A percentile compares a stretch with the other conserved stretches of the same genome.
phyloP scores from a whole-genome alignment of 2,888 invertebrate species.

The Mythimna ferrago region DNA sequence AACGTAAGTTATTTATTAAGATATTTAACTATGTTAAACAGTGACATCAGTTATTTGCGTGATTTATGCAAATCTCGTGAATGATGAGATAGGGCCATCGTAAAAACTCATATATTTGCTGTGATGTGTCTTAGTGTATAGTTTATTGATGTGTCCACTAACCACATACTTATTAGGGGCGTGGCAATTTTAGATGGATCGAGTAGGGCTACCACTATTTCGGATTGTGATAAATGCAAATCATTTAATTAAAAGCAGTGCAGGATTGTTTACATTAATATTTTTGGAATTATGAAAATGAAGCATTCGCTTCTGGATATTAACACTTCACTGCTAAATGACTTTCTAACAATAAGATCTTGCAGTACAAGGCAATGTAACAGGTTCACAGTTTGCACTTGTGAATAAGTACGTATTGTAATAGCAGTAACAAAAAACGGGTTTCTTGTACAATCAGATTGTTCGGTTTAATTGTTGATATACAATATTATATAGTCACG shows the following conservation, averaged over 20 bases:
- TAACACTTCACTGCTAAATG: conserved; percentile 11
- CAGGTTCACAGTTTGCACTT: conserved; percentile 25
- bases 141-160: conserved; percentile 41
- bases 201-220: conserved; percentile 3
- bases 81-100: conserved; percentile 4
- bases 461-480: neutral
- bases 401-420: conserved; percentile 14
- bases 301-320: neutral
- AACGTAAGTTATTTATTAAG: conserved; percentile 37
- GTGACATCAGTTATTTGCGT: conserved; percentile 24
- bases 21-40: conserved; percentile 15
- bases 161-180: conserved; percentile 8
- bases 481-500: conserved; percentile 1
- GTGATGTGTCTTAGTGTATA: conserved; percentile 23
- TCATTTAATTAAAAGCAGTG: neutral
- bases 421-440: conserved; percentile 15
- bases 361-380: conserved; percentile 27
- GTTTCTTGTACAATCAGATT: conserved; percentile 8
- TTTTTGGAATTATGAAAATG: neutral
- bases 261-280: neutral
- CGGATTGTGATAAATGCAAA: neutral
- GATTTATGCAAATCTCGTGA: conserved; percentile 20
- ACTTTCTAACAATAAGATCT: neutral
- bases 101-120: conserved; percentile 24
- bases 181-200: neutral